A percentile compares a stretch with the other conserved stretches of the same genome.
phyloP scores from a whole-genome alignment of 2,888 invertebrate species.

The Perdita meconis region DNA sequence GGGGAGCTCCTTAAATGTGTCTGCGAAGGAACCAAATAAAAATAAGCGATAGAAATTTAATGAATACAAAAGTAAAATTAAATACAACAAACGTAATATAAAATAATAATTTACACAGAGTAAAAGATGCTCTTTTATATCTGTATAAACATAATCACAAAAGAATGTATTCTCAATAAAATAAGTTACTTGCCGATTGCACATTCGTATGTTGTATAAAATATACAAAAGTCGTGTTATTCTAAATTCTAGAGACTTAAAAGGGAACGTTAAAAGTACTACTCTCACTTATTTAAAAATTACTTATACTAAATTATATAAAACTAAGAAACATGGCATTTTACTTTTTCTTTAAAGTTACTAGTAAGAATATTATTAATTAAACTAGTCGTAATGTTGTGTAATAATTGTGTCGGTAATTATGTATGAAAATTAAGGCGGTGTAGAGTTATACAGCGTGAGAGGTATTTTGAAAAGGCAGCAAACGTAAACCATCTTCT shows the following conservation, averaged over 20 bases:
- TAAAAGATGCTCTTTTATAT: conserved; percentile 6
- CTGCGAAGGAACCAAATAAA: conserved; percentile 76
- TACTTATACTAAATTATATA: conserved; percentile 7
- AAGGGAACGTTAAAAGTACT: not conserved
- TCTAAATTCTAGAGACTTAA: not conserved
- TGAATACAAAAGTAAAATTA: conserved; percentile 33
- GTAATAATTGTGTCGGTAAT: conserved; percentile 8
- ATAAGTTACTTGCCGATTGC: conserved; percentile 48
- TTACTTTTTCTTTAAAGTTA: conserved; percentile 12
- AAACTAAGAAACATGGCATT: conserved; percentile 5
- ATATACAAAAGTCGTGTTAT: not conserved
- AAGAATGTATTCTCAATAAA: conserved; percentile 2
- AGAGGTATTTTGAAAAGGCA: conserved; percentile 19
- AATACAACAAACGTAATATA: conserved; percentile 14
- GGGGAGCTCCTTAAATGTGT: conserved; percentile 71
- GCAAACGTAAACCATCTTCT: conserved; percentile 23
- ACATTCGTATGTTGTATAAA: conserved; percentile 18
- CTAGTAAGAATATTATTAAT: conserved; percentile 13
- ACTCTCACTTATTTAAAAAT: not conserved
- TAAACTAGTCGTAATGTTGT: conserved; percentile 21
- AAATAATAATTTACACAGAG: conserved; percentile 23
- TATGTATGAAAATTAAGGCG: conserved; percentile 2
- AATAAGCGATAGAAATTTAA: conserved; percentile 48
- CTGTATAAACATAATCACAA: conserved; percentile 24
- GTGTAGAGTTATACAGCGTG: conserved; percentile 2